phyloP scores from a whole-genome alignment of 2,888 invertebrate genomes.

The Frankliniella intonsa region DNA sequence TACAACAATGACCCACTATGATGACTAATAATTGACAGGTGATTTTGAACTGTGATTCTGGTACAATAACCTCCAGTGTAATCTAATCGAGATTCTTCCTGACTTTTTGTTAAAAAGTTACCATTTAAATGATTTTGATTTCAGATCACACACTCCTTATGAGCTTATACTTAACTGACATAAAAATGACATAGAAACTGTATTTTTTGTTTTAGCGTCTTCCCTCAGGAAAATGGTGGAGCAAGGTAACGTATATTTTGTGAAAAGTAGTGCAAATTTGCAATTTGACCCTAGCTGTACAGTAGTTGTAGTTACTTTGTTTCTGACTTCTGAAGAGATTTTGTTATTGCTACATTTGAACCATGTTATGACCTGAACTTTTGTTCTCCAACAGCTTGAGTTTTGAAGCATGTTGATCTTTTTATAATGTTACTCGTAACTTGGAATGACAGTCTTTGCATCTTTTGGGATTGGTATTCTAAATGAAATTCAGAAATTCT shows the following conservation, averaged over 20 bases:
- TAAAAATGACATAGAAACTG: slow-evolving; percentile 26
- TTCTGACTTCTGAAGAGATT: not conserved
- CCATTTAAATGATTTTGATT: too few relatives aligned
- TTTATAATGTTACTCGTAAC: not conserved
- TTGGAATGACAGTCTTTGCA: not conserved
- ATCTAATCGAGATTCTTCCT: too few relatives aligned
- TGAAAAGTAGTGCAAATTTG: too few relatives aligned
- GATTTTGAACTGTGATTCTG: too few relatives aligned
- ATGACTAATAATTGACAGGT: too few relatives aligned
- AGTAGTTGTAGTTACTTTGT: too few relatives aligned
- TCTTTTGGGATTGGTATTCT: not conserved
- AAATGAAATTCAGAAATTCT: not conserved
- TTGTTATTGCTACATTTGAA: not conserved
- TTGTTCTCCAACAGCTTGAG: not conserved
- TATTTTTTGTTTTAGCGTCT: slow-evolving; percentile 56
- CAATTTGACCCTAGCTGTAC: too few relatives aligned
- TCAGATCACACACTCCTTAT: not conserved
- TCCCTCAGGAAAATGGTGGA: slow-evolving; percentile 58
- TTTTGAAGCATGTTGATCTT: not conserved
- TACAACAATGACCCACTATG: too few relatives aligned
- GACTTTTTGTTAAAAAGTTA: too few relatives aligned
- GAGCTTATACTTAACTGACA: not conserved
- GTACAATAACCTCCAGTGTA: too few relatives aligned
- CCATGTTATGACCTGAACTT: not conserved
- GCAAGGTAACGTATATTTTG: slow-evolving; percentile 53